Percentiles rank a stretch among this genome's conserved stretches.
phyloP scores from a whole-genome alignment of 2,888 invertebrate species.

The Nomada hirtipes region DNA sequence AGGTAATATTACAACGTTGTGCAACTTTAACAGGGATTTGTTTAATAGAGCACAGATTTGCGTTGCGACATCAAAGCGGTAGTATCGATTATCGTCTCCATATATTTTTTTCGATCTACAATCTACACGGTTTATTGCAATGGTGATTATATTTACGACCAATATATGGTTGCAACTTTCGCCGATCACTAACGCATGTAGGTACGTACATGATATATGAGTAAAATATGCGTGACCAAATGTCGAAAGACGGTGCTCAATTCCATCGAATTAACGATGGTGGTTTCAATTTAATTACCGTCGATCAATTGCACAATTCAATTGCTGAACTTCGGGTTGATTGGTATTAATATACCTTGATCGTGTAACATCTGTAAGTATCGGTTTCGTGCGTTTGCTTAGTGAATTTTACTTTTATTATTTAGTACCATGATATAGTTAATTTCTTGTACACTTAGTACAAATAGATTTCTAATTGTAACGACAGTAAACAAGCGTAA shows the following conservation, averaged over 20 bases:
- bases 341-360: constrained; percentile 27
- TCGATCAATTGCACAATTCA: constrained; percentile 41
- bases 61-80: background rate
- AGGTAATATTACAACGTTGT: background rate
- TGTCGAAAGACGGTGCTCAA: constrained; percentile 33
- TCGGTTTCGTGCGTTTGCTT: too few species aligned
- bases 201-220: background rate
- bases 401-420: too few species aligned
- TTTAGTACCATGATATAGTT: too few species aligned
- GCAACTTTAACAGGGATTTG: background rate
- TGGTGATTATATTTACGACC: background rate
- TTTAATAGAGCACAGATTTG: background rate
- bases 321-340: constrained; percentile 28
- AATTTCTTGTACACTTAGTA: too few species aligned
- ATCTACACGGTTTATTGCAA: background rate
- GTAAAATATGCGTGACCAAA: constrained; percentile 31
- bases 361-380: background rate
- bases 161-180: constrained; percentile 14
- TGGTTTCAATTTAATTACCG: constrained; percentile 48
- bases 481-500: too few species aligned
- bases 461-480: too few species aligned
- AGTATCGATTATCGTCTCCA: background rate
- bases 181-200: constrained; percentile 6
- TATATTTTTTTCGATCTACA: too few species aligned
- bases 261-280: constrained; percentile 32